Evolutionary conservation across 1,140 invertebrate genomes (phyloP).

Genomic region (Chymomyza costata): DNA sequence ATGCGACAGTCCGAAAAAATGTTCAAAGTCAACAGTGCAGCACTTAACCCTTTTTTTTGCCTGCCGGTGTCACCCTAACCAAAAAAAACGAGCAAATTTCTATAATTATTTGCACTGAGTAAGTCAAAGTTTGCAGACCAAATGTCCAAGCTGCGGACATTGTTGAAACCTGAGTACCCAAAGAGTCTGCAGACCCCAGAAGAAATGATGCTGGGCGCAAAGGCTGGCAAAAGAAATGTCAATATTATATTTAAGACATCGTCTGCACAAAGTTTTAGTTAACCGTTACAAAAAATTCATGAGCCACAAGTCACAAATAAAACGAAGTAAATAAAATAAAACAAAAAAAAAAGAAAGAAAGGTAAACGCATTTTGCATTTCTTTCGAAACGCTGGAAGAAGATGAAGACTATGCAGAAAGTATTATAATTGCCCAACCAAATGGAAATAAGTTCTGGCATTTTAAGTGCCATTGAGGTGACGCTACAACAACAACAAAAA

Average conservation of each 20-base stretch:
- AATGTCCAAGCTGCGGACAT: constrained; percentile 8
- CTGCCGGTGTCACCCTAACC: constrained; percentile 5
- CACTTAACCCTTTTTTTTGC: constrained; percentile 63
- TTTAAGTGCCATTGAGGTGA: constrained; percentile 60
- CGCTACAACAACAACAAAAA: constrained; percentile 26
- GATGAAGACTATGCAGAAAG: constrained; percentile 44
- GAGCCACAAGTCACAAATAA: constrained; percentile 4
- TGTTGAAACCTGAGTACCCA: constrained; percentile 31
- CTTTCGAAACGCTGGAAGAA: constrained; percentile 3
- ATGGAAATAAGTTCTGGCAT: constrained; percentile 71
- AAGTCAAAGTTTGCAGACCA: constrained; percentile 59
- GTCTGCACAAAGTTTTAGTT: constrained; percentile 11
- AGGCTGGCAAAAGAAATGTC: constrained; percentile 58
- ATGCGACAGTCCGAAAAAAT: constrained; percentile 65
- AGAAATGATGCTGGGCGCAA: neutral
- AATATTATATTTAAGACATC: constrained; percentile 71
- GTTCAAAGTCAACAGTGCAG: constrained; percentile 51
- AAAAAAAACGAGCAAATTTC: constrained; percentile 33
- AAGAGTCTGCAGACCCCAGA: constrained; percentile 15
- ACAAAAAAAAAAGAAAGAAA: constrained; percentile 49
- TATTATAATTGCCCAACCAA: constrained; percentile 71
- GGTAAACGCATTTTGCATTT: constrained; percentile 53
- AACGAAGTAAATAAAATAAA: constrained; percentile 58
- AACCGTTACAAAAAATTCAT: constrained; percentile 56
- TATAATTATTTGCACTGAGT: constrained; percentile 69